Base-by-base conservation (phyloP, 1,140 invertebrate species). In the Nymphalis io region DNA sequence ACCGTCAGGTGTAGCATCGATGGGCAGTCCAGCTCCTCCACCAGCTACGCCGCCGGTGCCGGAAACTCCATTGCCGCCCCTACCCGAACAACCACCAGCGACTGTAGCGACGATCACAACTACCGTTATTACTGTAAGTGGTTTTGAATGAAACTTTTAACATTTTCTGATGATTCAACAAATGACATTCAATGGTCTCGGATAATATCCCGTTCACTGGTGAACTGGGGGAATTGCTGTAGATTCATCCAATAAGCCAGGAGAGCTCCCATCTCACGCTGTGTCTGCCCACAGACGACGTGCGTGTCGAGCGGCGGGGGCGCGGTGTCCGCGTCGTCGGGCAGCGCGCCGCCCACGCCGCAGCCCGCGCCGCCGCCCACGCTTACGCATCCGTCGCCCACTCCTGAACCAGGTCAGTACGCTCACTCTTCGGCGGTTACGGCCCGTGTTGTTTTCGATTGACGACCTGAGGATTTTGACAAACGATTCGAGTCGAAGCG, bases 401-500 rank as follows among this genome's bases (percentile, higher is more conserved):
- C 84, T 58, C 88, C 84, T 0, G 90, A 92, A 27, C 73, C 84
- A 20, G 88, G 88, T 88, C 15, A 81, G 87, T 86, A 46, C 5
- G 4, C 51, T 10, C 2, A 55, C 51, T 55, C 20, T 23, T 1
- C 8, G 5, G 3, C 42, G 5, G 5, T 13, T 3, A 13, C 13
- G 42, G 42, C 8, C n/a, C 18, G 18, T n/a, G 16, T 1, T 18
- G 46, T 16, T 10, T 0, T 1, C n/a, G 3, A 20, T 10, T 48
- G 46, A n/a, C 15, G 12, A 42, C 11, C 10, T n/a, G n/a, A n/a
- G 13, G 39, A 2, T 10, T 5, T 10, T 10, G 4, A 0, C 3
- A 42, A 8, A 13, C 40, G 23, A 27, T 27, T 0, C 23, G 23
- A 27, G 23, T 27, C 4, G 23, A 23, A 23, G 23, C 4, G 23